Conservation (phyloP, 2,113 vertebrate species). For the Heliornis fulica region DNA sequence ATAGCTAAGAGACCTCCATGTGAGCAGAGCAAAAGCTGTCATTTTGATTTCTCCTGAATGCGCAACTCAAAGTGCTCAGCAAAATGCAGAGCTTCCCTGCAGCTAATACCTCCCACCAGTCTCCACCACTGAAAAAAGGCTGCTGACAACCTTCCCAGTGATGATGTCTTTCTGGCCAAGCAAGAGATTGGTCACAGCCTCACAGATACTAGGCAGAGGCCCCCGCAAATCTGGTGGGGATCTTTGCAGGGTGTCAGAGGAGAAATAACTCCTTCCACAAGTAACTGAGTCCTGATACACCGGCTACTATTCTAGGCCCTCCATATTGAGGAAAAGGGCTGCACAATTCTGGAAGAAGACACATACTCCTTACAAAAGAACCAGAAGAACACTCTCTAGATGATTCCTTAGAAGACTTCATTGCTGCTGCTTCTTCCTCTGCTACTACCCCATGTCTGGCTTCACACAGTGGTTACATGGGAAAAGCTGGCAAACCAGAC, state of each 20-base stretch:
- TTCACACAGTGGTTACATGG: not conserved
- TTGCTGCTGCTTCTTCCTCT: not conserved
- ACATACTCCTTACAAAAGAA: not conserved
- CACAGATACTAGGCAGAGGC: fast-evolving
- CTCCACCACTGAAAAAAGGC: not conserved
- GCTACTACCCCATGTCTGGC: not conserved
- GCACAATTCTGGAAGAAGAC: not conserved
- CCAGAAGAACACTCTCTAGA: not conserved
- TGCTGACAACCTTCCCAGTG: not conserved
- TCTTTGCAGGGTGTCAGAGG: not conserved
- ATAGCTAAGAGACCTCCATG: not conserved
- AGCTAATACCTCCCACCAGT: not conserved
- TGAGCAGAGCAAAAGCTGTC: not conserved
- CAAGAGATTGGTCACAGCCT: not conserved
- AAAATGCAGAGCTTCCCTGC: not conserved
- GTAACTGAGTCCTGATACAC: not conserved
- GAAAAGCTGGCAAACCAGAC: not conserved
- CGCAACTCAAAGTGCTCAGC: not conserved
- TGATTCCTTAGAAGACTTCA: not conserved
- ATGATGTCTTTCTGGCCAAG: not conserved
- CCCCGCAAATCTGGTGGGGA: not conserved
- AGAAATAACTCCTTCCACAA: not conserved
- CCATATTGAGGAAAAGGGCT: not conserved
- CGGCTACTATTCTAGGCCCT: not conserved
- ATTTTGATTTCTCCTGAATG: slow-evolving; percentile 1